Evolutionary conservation across 2,888 invertebrate genomes (phyloP), one percentile per base, ranked within the genome.

Genomic region (Nymphalis urticae): DNA sequence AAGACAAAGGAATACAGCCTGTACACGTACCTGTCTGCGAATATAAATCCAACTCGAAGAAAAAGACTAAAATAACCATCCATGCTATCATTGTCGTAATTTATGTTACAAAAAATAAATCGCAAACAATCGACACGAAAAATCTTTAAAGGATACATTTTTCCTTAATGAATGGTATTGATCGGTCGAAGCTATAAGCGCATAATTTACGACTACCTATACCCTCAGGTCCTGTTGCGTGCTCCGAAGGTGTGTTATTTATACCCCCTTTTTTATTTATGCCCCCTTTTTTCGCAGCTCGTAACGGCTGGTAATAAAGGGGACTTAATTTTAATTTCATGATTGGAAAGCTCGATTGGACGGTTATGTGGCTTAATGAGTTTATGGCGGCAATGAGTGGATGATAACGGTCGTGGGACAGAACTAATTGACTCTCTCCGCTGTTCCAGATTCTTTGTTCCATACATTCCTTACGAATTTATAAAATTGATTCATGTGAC

Each of bases 251-350:
- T 92, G 92, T 92, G 92, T 92, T 90, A 90, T 92, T 92, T 92
- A 92, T 92, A 87, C 85, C 88, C 89, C 87, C 87, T 86, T 89
- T 89, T 92, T 90, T 90, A 88, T 89, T 89, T 90, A 91, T 90
- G 85, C 87, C 87, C 90, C 91, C 92, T 92, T 92, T 92, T 92
- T 92, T 92, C 91, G 92, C 92, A 92, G 92, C 91, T 92, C 92
- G 91, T 92, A 92, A 92, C 91, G 85, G 87, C 85, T 78, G 80
- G 88, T 81, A 79, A 86, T 92, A 92, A 92, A 92, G 86, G 89
- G 90, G 90, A 91, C 90, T 87, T 90, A 85, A 90, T 92, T 92
- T 92, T 91, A 92, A 92, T 92, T 91, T 89, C 91, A 88, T 90
- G 92, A 92, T 92, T 92, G 92, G 90, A 90, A 91, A 91, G 90